Percentiles rank a stretch among this genome's conserved stretches.
Conservation (phyloP, 2,797 vertebrate genomes). For the Sarcophilus harrisii region DNA sequence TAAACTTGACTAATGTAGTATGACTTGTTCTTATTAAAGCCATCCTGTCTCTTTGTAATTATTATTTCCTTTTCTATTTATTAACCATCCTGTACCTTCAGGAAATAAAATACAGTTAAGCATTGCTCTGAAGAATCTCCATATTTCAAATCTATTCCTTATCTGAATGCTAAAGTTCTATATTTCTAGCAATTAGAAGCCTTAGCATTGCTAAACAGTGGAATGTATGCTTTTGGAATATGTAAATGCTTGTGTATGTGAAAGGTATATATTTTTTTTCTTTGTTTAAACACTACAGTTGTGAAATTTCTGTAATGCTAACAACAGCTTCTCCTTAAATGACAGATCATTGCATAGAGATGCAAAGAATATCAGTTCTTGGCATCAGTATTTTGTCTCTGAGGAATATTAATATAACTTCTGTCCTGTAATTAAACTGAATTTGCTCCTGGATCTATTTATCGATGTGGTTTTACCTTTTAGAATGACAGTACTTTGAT, state of each 20-base stretch:
- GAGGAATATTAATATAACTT: constrained; percentile 68
- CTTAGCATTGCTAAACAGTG: no score
- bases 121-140: no score
- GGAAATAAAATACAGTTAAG: no score
- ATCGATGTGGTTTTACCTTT: constrained; percentile 40
- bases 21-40: no score
- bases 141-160: no score
- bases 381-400: constrained; percentile 56
- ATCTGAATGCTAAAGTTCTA: no score
- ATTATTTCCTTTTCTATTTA: no score
- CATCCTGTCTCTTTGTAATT: no score
- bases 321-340: constrained; percentile 68
- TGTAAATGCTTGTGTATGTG: constrained; percentile 25
- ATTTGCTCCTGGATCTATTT: constrained; percentile 69
- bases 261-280: constrained; percentile 52
- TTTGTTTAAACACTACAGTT: constrained; percentile 69
- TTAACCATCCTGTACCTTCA: no score
- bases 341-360: constrained; percentile 66
- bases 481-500: constrained; percentile 50
- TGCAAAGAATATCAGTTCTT: constrained; percentile 71
- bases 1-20: no score
- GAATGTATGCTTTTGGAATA: constrained; percentile 28
- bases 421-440: constrained; percentile 75
- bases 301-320: constrained; percentile 60
- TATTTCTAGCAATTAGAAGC: no score